Evolutionary conservation across 1,140 invertebrate species (phyloP).

Genomic region (Magallana ariakensis): DNA sequence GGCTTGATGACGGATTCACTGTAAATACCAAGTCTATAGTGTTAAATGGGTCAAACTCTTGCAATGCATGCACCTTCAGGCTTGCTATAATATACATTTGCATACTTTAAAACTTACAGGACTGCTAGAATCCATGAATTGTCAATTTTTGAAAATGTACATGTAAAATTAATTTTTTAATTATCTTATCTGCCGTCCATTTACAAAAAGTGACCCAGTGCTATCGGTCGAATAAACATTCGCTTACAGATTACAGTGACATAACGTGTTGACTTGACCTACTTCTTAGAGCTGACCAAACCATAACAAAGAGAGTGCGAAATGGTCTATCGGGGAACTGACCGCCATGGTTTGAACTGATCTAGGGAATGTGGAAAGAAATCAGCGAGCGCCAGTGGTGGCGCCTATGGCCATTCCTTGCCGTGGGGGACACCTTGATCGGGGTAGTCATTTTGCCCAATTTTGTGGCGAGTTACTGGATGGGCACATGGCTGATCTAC

Average conservation of each 20-base stretch:
- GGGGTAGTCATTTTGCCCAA: constrained; percentile 13
- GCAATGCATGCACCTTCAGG: too few relatives aligned
- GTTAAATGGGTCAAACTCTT: too few relatives aligned
- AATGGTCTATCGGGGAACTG: neutral
- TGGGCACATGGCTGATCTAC: constrained; percentile 22
- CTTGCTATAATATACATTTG: too few relatives aligned
- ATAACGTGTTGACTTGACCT: constrained; percentile 27
- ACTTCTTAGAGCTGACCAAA: constrained; percentile 28
- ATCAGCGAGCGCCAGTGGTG: constrained; percentile 6
- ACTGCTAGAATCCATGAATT: too few relatives aligned
- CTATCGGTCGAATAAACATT: neutral
- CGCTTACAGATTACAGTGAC: constrained; percentile 20
- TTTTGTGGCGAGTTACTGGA: constrained; percentile 36
- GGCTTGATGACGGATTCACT: too few relatives aligned
- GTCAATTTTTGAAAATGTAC: too few relatives aligned
- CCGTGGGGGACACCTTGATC: neutral
- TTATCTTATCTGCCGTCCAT: too few relatives aligned
- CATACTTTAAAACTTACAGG: too few relatives aligned
- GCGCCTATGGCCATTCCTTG: neutral
- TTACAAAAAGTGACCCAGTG: neutral
- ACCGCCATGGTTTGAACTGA: neutral
- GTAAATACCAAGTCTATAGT: too few relatives aligned
- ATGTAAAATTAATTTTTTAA: too few relatives aligned
- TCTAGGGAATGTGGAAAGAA: neutral
- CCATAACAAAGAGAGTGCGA: neutral